Conservation (phyloP, 2,113 vertebrate species). For the Orientallactaga bullata region DNA sequence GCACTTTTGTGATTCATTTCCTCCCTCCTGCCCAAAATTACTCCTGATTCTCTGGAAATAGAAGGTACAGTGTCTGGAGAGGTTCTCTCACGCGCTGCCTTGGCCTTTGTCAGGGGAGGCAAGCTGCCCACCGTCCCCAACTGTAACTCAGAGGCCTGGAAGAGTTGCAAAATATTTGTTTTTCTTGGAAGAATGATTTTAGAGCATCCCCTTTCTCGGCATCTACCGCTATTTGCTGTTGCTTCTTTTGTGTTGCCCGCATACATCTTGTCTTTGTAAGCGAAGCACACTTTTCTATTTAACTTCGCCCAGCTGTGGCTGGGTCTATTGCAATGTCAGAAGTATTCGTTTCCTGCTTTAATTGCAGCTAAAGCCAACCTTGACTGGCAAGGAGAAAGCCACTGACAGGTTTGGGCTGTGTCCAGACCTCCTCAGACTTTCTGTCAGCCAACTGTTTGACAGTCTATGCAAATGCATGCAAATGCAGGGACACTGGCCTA, state of each 20-base stretch:
- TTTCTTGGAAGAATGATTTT: background rate
- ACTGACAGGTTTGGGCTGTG: conserved; percentile 91
- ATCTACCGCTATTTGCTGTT: background rate
- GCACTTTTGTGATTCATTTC: background rate
- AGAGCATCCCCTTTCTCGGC: background rate
- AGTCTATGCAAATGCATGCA: conserved; percentile 92
- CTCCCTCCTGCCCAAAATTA: background rate
- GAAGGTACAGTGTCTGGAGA: background rate
- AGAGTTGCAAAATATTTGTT: background rate
- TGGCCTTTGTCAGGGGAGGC: background rate
- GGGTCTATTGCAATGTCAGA: conserved; percentile 84
- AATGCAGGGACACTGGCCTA: conserved; percentile 89
- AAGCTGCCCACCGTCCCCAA: background rate
- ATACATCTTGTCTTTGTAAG: conserved; percentile 4
- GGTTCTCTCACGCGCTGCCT: background rate
- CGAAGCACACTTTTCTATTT: conserved; percentile 55
- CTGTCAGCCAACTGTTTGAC: conserved; percentile 91
- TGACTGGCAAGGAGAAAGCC: conserved; percentile 93
- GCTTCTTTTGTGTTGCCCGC: background rate
- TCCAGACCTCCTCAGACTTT: conserved; percentile 92
- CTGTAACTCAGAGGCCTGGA: background rate
- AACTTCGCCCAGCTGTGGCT: conserved; percentile 73
- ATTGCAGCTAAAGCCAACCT: conserved; percentile 90
- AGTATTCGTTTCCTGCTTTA: conserved; percentile 85
- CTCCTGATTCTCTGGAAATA: background rate